Base-by-base conservation (phyloP, 2,113 vertebrate species). In the Hiodon tergisus region DNA sequence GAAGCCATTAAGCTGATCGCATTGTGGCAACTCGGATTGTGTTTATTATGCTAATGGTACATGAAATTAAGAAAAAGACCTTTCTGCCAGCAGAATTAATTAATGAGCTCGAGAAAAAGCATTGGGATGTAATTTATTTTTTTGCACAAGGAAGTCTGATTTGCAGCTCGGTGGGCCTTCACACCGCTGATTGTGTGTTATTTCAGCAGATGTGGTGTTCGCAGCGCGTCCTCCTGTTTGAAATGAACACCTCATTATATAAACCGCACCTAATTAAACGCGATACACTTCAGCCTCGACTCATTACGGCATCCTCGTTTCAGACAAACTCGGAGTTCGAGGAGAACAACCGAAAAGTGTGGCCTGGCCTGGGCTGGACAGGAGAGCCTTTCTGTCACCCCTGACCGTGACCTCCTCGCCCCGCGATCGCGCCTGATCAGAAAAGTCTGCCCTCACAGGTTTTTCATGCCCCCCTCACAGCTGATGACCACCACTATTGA, bases 1-100 rank as follows among this genome's bases (percentile, higher is more conserved):
- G 94, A 93, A 94, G 93, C 94, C 93, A 95, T 99, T 96, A 98
- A 94, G 95, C 90, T 92, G 92, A 96, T 97, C 94, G 94, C 93
- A 94, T 94, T 94, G 94, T 94, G 94, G 94, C 95, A 95, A 95
- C 94, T 96, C 93, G 94, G 95, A 94, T 96, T 95, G 94, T 97
- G 94, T 98, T 97, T 98, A 99, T 99, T 98, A 99, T 99, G 96
- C 94, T 98, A 98, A 98, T 98, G 96, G 94, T 94, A 98, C 95
- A 97, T 96, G 95, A 97, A 97, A 99, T 98, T 97, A 98, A 97
- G 96, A 96, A 96, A 97, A 96, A 97, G 94, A 95, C 95, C 94
- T 96, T 95, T 94, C 97, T 95, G 96, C 94, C 94, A 95, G 93
- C 92, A 93, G 94, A 95, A 95, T 95, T 97, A 98, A 98, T 98